A percentile compares a stretch with the other conserved stretches of the same genome.
These are phyloP conservation scores for Tautogolabrus adspersus DNA, from an alignment of 2,113 vertebrate genomes.

Conservation along the genomic window DNA sequence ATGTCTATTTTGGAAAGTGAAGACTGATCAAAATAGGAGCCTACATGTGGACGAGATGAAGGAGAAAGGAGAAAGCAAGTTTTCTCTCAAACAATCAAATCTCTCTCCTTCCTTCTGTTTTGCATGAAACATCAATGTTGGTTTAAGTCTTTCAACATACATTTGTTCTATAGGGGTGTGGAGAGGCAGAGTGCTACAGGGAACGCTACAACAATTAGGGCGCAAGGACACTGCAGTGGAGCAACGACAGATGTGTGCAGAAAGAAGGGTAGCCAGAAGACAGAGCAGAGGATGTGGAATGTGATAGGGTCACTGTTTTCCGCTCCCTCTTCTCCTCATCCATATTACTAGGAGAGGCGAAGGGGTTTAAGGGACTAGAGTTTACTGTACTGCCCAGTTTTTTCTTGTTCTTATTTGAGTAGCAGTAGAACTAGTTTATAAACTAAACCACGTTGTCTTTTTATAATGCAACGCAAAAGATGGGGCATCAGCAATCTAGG, in stretches of 20 bases:
- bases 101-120: background rate
- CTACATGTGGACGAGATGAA: background rate
- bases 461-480: background rate
- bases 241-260: background rate
- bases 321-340: background rate
- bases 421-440: background rate
- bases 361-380: no score
- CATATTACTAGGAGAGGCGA: no score
- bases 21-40: background rate
- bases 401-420: background rate
- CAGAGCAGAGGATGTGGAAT: constrained; percentile 21
- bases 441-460: background rate
- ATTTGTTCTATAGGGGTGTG: background rate
- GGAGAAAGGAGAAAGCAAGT: background rate
- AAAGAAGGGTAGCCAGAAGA: background rate
- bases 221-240: constrained; percentile 60
- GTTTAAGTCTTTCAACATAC: background rate
- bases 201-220: constrained; percentile 9
- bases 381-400: constrained; percentile 3
- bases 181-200: background rate
- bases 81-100: background rate
- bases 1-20: background rate
- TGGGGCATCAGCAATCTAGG: background rate
- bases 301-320: constrained; percentile 51
- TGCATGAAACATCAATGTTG: background rate